Evolutionary conservation across 2,888 invertebrate genomes (phyloP).

Genomic region (Gasteruption jaculator): DNA sequence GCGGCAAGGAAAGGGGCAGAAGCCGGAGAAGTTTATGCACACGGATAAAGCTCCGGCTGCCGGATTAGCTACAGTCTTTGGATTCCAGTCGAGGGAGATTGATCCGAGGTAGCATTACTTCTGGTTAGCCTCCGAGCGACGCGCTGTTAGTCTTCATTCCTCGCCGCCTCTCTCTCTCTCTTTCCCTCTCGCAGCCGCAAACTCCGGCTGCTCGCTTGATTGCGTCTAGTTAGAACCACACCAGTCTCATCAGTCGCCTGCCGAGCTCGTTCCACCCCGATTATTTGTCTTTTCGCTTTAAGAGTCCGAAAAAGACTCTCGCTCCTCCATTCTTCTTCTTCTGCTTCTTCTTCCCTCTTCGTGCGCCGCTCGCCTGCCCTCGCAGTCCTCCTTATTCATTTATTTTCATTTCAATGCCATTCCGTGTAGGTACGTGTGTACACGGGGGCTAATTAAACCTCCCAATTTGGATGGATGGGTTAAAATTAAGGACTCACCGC

Average conservation of each 20-base stretch:
- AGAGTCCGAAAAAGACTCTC: constrained; percentile 27
- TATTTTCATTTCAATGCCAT: neutral
- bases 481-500: too few species aligned
- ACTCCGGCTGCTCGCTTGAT: constrained; percentile 45
- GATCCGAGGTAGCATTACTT: constrained; percentile 49
- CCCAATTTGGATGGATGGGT: too few species aligned
- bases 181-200: constrained; percentile 39
- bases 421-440: too few species aligned
- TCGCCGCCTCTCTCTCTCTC: constrained; percentile 33
- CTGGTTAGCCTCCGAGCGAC: constrained; percentile 49
- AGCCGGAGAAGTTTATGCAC: too few species aligned
- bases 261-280: constrained; percentile 38
- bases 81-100: constrained; percentile 42
- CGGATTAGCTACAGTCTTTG: too few species aligned
- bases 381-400: neutral
- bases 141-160: constrained; percentile 50
- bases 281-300: constrained; percentile 48
- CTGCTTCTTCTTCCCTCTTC: constrained; percentile 12
- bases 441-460: too few species aligned
- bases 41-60: too few species aligned
- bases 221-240: constrained; percentile 50
- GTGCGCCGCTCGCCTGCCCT: constrained; percentile 15
- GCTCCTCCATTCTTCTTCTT: constrained; percentile 5
- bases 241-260: constrained; percentile 44
- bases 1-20: too few species aligned